Base-by-base conservation (phyloP, 2,888 invertebrate species). In the Rotaria magnacalcarata region DNA sequence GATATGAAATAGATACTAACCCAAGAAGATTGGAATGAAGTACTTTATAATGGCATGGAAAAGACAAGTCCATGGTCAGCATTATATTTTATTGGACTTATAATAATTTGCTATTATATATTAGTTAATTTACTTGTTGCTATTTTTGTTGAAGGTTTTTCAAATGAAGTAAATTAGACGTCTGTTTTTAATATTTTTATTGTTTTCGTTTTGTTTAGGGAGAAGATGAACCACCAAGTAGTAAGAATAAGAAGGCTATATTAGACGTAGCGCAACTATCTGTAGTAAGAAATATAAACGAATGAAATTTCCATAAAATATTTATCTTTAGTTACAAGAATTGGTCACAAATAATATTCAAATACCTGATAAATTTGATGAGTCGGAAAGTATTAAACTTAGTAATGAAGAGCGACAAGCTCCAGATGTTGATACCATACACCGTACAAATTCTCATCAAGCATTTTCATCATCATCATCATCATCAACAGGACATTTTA, bases 21-120 rank as follows among this genome's bases (percentile, higher is more conserved):
- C 16, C 99, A 99, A 93, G 99, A 99, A 93, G 99, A 99, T 93
- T 99, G 99, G 99, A 99, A 99, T 92, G 96, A 97, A 90, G 99
- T 99, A 27, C 93, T 99, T 87, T 98, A 99, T 92, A 98, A 98
- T 91, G 99, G 67, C 88, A 99, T 99, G 99, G 96, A 97, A 92
- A 96, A 96, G 92, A 99, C 99, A 21, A 96, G 97, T 89, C 96
- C 98, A 90, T 99, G 99, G 99, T 99, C 99, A 43, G 97, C 99
- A 80, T 93, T 99, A 87, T 99, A 99, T 92, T 99, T 99, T 92
- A 97, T 99, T 88, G 97, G 98, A 21, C 93, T 99, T 89, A 99
- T 99, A 99, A 99, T 99, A 74, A 99, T 99, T 92, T 99, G 99
- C 88, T 99, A 99, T 93, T 99, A 99, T 92, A 99, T 99, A 87